phyloP scores from a whole-genome alignment of 2,888 invertebrate species.

The Epirrita christyi region DNA sequence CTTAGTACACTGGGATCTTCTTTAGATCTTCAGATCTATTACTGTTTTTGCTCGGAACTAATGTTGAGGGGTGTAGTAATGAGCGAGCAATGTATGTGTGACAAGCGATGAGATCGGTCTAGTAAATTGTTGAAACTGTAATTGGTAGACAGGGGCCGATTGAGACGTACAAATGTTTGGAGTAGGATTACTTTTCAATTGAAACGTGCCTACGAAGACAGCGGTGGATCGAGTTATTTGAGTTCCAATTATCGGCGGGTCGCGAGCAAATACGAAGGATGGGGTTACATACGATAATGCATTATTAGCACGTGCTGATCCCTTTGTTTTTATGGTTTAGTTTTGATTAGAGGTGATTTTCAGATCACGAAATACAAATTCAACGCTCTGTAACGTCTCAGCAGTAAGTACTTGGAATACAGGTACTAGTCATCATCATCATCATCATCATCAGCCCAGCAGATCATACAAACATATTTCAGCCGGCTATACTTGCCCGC shows the following conservation, averaged over 20 bases:
- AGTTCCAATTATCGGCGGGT: slow-evolving; percentile 78
- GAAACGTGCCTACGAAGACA: slow-evolving; percentile 82
- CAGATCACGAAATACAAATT: neutral
- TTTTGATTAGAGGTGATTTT: slow-evolving; percentile 29
- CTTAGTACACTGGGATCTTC: neutral
- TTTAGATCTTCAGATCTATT: slow-evolving; percentile 35
- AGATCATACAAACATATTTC: too few relatives aligned
- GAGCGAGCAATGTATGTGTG: slow-evolving; percentile 10
- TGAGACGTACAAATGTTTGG: slow-evolving; percentile 82
- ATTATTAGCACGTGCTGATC: slow-evolving; percentile 59
- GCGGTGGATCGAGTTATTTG: slow-evolving; percentile 74
- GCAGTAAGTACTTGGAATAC: too few relatives aligned
- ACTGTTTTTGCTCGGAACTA: slow-evolving; percentile 13
- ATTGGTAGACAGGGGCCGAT: slow-evolving; percentile 58
- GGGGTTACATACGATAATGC: slow-evolving; percentile 67
- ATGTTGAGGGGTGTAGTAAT: neutral
- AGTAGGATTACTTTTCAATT: slow-evolving; percentile 80
- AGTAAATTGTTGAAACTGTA: slow-evolving; percentile 31
- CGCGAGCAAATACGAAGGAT: slow-evolving; percentile 71
- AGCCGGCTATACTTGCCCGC: too few relatives aligned
- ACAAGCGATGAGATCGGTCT: slow-evolving; percentile 10
- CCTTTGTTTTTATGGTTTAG: slow-evolving; percentile 35
- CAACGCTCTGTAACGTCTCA: neutral
- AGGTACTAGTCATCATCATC: too few relatives aligned
- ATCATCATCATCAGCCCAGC: too few relatives aligned